Evolutionary conservation across 2,888 invertebrate species (phyloP), one percentile per base, ranked within the genome.

Genomic region (Rhogogaster chlorosoma): DNA sequence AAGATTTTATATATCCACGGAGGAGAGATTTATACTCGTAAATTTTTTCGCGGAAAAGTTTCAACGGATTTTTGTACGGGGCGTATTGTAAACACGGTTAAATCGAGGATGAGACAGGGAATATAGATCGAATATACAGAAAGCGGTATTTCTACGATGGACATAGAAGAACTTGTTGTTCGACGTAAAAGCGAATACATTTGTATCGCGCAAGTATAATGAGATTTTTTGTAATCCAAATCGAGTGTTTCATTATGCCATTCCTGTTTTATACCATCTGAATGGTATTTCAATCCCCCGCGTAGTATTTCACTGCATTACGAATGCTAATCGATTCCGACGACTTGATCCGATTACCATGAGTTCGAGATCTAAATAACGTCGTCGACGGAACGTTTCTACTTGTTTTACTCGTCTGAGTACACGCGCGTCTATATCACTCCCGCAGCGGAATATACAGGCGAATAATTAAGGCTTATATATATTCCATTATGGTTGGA

Each of bases 301-400:
- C 42, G 4, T 45, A 15, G n/a, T n/a, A 42, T 18, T 73, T 73
- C 42, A 10, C 42, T 22, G 71, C 71, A 73, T 73, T 73, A 73
- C 71, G 10, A 73, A 73, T 73, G 71, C 42, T 73, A 73, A 73
- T 73, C 71, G 71, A 73, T 73, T 73, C 71, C 9, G 71, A 73
- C 71, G 9, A 73, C 71, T 73, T 73, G 71, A 73, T 73, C 71
- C 71, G 71, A 73, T 73, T 73, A 73, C 38, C 71, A 42, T 73
- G 71, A 22, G 38, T 73, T 73, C 71, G 71, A 18, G 67, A 42
- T 38, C 42, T 12, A 42, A 73, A 42, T 22, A 73, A 22, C 42
- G 15, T 73, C 71, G 42, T 42, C 10, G 71, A 73, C n/a, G 71
- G 22, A 22, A 42, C 38, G 26, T 42, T 73, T 73, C 71, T 73